These are phyloP conservation scores for Lepas anatifera DNA, from an alignment of 2,888 invertebrate genomes.

Conservation along the genomic window DNA sequence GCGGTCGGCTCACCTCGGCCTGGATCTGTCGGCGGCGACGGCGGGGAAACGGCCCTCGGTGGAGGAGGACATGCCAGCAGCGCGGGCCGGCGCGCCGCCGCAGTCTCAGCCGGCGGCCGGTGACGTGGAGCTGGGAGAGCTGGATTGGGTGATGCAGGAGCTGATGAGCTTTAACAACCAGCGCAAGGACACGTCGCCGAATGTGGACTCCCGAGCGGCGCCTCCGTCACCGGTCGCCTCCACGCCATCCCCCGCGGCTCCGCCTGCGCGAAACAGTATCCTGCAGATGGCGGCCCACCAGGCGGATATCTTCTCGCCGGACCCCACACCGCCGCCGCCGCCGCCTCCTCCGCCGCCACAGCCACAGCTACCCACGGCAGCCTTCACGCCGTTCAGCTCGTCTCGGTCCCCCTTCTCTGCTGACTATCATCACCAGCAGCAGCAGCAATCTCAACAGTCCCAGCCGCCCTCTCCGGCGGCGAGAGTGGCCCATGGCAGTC, in stretches of 20 bases:
- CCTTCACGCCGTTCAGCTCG: background rate
- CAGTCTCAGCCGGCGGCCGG: too few species aligned
- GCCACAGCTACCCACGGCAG: background rate
- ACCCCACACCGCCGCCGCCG: background rate
- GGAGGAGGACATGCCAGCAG: background rate
- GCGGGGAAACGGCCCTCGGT: background rate
- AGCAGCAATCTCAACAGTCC: background rate
- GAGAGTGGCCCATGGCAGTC: too few species aligned
- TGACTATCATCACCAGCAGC: too few species aligned
- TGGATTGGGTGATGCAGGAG: conserved; percentile 34
- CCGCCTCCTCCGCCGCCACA: background rate
- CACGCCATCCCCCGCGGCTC: too few species aligned
- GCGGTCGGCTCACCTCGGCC: background rate
- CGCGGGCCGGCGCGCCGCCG: background rate
- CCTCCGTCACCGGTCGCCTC: background rate
- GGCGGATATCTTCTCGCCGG: background rate
- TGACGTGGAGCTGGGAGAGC: conserved; percentile 26
- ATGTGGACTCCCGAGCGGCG: background rate
- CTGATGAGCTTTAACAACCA: conserved; percentile 18
- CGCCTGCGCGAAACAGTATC: background rate
- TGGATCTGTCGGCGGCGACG: background rate
- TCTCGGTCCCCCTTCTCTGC: too few species aligned
- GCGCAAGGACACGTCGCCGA: background rate
- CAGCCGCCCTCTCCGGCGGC: background rate
- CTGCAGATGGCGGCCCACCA: background rate